A percentile compares a stretch with the other conserved stretches of the same genome.
phyloP scores from a whole-genome alignment of 2,797 vertebrate species.

The Pipistrellus kuhlii region DNA sequence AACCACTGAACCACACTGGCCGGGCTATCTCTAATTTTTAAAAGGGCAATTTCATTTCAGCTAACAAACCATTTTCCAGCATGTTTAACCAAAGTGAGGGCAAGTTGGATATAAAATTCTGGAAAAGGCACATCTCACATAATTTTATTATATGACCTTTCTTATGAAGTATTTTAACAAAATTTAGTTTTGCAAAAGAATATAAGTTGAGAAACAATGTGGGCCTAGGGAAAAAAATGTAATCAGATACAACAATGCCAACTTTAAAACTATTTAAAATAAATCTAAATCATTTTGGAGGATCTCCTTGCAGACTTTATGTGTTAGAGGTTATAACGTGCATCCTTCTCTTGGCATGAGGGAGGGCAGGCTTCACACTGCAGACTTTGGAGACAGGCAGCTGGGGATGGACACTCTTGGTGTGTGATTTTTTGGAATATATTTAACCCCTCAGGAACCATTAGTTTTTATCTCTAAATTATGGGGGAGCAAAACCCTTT shows the following conservation, averaged over 20 bases:
- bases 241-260: neutral
- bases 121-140: neutral
- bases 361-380: neutral
- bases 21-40: neutral
- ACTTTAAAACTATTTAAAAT: conserved; percentile 24
- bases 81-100: neutral
- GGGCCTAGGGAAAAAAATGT: neutral
- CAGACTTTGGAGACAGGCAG: neutral
- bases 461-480: conserved; percentile 21
- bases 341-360: neutral
- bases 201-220: neutral
- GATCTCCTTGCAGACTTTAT: neutral
- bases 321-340: neutral
- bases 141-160: neutral
- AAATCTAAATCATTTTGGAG: neutral
- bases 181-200: neutral
- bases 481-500: neutral
- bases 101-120: neutral
- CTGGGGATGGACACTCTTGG: neutral
- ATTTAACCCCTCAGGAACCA: neutral
- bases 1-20: no score
- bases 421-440: neutral
- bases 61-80: conserved; percentile 4
- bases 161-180: conserved; percentile 28
- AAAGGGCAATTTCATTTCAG: conserved; percentile 26